Evolutionary conservation across 2,888 invertebrate species (phyloP), one percentile per base, ranked within the genome.

Genomic region (Netelia melanura): DNA sequence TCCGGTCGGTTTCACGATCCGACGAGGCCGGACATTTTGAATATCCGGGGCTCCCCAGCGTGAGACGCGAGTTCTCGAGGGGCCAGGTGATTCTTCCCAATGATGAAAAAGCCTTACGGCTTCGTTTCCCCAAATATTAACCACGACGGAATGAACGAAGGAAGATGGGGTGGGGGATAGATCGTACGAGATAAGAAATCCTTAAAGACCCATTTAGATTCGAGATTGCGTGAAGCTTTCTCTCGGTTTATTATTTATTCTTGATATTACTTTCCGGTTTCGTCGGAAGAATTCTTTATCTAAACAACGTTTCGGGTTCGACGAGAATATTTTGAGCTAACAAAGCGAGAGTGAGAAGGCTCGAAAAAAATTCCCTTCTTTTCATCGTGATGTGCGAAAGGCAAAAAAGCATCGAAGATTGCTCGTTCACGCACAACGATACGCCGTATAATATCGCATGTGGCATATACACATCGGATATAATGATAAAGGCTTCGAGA

Each of bases 401-500:
- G 54, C 21, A 61, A 79, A 56, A 25, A 17, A 38, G 38, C 38
- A 38, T 21, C 44, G 11, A 61, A 77, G 56, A 76, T 72, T 77
- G 67, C 44, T 54, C 75, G 52, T 84, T 80, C 52, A 44, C 48
- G 68, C 52, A 74, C 70, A 70, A 52, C 74, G 67, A 67, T 72
- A 25, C 68, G 17, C 38, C 62, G 43, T 56, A 67, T 81, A 79
- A 83, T 70, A 76, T 76, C 75, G 30, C 52, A 64, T 52, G 43
- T 38, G 62, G 75, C 38, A 68, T 62, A 67, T 54, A 89, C 90
- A 91, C 90, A 90, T 91, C 90, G 90, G 89, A 91, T 91, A 71
- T 85, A 91, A 92, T 91, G 90, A 92, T 92, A 91, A 92, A 91
- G 90, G 90, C 88, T 74, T 88, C 90, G 89, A 90, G 91, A 38